These are phyloP conservation scores for Lampris incognitus DNA, from an alignment of 2,113 vertebrate species.

Conservation along the genomic window DNA sequence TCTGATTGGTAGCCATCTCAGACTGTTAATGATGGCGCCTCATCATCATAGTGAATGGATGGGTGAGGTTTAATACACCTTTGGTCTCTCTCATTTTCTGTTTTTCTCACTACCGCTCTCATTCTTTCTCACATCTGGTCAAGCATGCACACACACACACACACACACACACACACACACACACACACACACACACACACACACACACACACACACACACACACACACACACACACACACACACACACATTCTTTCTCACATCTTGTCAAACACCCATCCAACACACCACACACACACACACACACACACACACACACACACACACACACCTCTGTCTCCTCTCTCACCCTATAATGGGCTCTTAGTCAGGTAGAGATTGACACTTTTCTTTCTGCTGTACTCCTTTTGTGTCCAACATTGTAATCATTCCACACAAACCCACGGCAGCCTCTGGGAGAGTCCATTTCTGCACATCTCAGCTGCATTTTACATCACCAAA, in stretches of 20 bases:
- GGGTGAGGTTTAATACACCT: constrained; percentile 60
- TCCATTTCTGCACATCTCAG: constrained; percentile 62
- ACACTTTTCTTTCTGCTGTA: constrained; percentile 71
- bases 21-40: constrained; percentile 65
- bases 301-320: constrained; percentile 4
- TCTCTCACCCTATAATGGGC: constrained; percentile 71
- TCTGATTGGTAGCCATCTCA: constrained; percentile 62
- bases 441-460: constrained; percentile 31
- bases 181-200: constrained; percentile 11
- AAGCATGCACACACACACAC: too few species aligned
- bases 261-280: too few species aligned
- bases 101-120: not conserved
- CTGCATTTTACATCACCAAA: constrained; percentile 57
- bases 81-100: constrained; percentile 41
- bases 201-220: constrained; percentile 27
- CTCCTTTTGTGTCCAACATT: constrained; percentile 71
- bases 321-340: constrained; percentile 49
- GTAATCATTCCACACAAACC: constrained; percentile 68
- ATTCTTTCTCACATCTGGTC: constrained; percentile 6
- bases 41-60: constrained; percentile 68
- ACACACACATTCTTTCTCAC: not conserved
- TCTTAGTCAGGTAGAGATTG: constrained; percentile 77
- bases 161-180: constrained; percentile 1
- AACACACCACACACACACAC: constrained; percentile 2
- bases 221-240: not conserved